Conservation (phyloP, 2,888 invertebrate genomes). For the Celastrina argiolus region DNA sequence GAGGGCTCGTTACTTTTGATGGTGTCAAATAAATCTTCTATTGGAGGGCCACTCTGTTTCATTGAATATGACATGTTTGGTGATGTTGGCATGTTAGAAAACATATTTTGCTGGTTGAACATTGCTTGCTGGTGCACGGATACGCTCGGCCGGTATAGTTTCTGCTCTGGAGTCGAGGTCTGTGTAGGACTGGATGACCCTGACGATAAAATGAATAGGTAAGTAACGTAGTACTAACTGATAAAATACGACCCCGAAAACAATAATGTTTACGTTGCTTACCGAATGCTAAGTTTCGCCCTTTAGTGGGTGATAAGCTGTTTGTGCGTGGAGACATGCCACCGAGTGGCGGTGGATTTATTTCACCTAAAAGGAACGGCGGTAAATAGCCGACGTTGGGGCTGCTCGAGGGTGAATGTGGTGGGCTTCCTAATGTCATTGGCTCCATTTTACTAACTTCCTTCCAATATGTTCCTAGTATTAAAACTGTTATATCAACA, state of each 20-base stretch:
- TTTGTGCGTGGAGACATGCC: constrained; percentile 66
- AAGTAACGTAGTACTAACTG: neutral
- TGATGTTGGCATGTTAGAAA: constrained; percentile 47
- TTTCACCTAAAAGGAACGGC: constrained; percentile 87
- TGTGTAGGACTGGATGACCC: constrained; percentile 68
- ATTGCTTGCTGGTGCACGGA: constrained; percentile 71
- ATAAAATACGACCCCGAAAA: neutral
- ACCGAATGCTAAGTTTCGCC: constrained; percentile 77
- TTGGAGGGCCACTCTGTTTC: constrained; percentile 83
- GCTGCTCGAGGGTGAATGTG: constrained; percentile 83
- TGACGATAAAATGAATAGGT: constrained; percentile 34
- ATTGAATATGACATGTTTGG: constrained; percentile 65
- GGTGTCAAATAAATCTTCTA: constrained; percentile 82
- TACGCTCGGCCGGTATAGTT: constrained; percentile 68
- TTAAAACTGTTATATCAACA: neutral
- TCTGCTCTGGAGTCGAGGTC: constrained; percentile 67
- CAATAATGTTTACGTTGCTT: constrained; percentile 41
- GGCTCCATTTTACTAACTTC: constrained; percentile 83
- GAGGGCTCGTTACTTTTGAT: constrained; percentile 71
- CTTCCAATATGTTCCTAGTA: constrained; percentile 6
- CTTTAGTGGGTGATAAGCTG: constrained; percentile 79
- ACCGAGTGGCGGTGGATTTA: constrained; percentile 71
- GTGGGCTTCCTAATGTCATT: constrained; percentile 89
- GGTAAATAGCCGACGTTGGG: constrained; percentile 85
- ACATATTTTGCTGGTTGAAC: constrained; percentile 62